Percentiles rank a stretch among this genome's conserved stretches.
phyloP scores from a whole-genome alignment of 2,797 vertebrate species.

The Eremophila alpestris region DNA sequence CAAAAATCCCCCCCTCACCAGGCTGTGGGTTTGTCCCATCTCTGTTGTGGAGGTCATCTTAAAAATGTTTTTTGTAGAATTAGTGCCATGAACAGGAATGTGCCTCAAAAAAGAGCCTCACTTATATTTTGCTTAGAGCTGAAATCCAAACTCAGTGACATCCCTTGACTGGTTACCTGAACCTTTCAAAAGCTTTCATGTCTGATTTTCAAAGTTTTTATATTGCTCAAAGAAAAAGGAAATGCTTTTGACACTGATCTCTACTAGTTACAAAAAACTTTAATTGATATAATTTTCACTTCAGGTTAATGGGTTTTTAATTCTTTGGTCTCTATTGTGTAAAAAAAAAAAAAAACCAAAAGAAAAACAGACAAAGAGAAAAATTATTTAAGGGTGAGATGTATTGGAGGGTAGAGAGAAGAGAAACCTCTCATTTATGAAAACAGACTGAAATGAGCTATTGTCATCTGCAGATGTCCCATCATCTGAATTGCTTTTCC shows the following conservation, averaged over 20 bases:
- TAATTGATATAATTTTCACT: background rate
- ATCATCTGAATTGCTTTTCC: background rate
- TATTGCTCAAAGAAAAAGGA: background rate
- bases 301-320: background rate
- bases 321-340: background rate
- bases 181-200: background rate
- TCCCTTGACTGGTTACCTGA: background rate
- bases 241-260: background rate
- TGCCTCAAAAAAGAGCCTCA: background rate
- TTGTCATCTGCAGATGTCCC: background rate
- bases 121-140: background rate
- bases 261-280: background rate
- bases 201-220: conserved; percentile 12
- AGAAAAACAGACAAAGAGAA: background rate
- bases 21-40: background rate
- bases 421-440: background rate
- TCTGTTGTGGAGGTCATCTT: background rate
- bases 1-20: background rate
- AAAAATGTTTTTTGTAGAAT: background rate
- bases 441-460: background rate
- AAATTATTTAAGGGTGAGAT: background rate
- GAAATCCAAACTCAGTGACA: background rate
- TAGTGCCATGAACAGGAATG: background rate
- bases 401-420: background rate
- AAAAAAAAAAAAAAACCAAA: background rate